Evolutionary conservation across 2,888 invertebrate species (phyloP).

Genomic region (Parochlus steinenii): DNA sequence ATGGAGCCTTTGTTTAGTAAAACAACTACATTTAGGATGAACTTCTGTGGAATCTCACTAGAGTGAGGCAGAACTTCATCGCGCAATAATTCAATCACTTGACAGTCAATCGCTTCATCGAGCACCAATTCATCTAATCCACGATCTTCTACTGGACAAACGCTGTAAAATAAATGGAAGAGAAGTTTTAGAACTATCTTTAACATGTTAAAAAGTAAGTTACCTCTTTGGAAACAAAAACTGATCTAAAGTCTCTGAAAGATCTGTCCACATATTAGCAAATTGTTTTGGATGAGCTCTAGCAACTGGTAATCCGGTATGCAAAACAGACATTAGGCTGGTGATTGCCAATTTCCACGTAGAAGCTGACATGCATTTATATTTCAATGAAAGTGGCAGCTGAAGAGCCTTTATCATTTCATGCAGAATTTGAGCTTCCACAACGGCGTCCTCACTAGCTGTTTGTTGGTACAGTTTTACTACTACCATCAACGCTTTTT

Average conservation of each 20-base stretch:
- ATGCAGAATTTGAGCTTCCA: conserved; percentile 52
- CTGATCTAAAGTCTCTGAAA: conserved; percentile 73
- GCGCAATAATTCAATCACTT: conserved; percentile 63
- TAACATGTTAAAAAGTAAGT: conserved; percentile 15
- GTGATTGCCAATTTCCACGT: conserved; percentile 73
- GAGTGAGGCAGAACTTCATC: conserved; percentile 72
- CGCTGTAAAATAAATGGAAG: conserved; percentile 22
- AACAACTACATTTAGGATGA: conserved; percentile 66
- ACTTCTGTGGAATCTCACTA: conserved; percentile 58
- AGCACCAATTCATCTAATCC: conserved; percentile 41
- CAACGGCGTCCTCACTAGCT: conserved; percentile 50
- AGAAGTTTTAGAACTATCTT: conserved; percentile 1
- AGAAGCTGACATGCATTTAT: conserved; percentile 58
- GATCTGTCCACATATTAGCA: conserved; percentile 66
- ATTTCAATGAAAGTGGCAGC: conserved; percentile 61
- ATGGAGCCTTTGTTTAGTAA: conserved; percentile 75
- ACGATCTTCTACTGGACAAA: conserved; percentile 36
- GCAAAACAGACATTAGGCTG: conserved; percentile 58
- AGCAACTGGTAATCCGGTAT: conserved; percentile 75
- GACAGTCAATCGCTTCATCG: conserved; percentile 68
- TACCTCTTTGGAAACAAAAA: conserved; percentile 80
- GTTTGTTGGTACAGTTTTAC: conserved; percentile 60
- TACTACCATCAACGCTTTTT: conserved; percentile 56
- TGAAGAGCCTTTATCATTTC: conserved; percentile 50
- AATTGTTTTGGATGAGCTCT: conserved; percentile 58